A percentile compares a stretch with the other conserved stretches of the same genome.
phyloP scores from a whole-genome alignment of 2,797 vertebrate species.

The Trichosurus vulpecula region DNA sequence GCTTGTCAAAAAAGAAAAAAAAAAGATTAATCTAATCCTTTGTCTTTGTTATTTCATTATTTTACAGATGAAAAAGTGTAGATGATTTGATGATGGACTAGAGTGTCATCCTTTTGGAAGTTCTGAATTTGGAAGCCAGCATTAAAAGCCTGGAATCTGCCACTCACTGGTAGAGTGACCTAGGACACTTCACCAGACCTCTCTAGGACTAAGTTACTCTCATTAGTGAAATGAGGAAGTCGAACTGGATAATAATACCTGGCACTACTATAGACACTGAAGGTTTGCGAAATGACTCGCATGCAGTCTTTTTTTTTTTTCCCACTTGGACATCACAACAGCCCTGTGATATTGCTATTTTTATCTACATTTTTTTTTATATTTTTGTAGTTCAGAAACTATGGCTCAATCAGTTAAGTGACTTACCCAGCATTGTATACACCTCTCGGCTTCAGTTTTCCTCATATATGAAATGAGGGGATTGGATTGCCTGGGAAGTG shows the following conservation, averaged over 20 bases:
- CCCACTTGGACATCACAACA: neutral
- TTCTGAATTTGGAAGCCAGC: neutral
- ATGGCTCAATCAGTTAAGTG: neutral
- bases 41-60: constrained; percentile 32
- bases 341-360: neutral
- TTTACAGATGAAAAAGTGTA: constrained; percentile 24
- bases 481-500: neutral
- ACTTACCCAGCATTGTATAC: neutral
- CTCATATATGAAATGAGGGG: neutral
- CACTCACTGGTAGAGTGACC: neutral
- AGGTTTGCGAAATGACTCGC: neutral
- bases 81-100: constrained; percentile 13
- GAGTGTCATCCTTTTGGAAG: neutral
- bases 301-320: neutral
- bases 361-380: neutral
- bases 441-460: neutral
- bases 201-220: neutral
- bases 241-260: neutral
- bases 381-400: neutral
- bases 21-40: constrained; percentile 31
- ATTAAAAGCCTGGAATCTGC: neutral
- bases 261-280: neutral
- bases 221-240: neutral
- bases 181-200: neutral
- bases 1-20: constrained; percentile 51